Conservation (phyloP, 2,797 vertebrate species). For the Otolemur crassicaudatus region DNA sequence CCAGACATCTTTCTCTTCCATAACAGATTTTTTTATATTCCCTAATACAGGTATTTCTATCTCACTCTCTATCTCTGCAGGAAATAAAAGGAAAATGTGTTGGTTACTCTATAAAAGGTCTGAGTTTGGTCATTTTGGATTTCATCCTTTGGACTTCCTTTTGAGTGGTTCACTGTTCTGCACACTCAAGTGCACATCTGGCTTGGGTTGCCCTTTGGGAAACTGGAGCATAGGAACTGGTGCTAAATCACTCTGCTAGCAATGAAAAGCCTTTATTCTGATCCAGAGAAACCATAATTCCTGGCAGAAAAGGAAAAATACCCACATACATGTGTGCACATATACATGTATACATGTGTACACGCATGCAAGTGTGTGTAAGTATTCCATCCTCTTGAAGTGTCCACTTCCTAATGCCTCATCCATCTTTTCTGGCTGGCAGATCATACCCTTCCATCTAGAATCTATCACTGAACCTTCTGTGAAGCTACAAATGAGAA, state of each 20-base stretch:
- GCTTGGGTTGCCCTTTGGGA: too few relatives aligned
- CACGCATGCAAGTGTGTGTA: background rate
- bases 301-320: background rate
- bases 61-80: background rate
- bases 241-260: background rate
- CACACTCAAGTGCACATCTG: background rate
- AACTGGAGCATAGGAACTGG: background rate
- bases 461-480: background rate
- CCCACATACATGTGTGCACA: background rate
- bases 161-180: background rate
- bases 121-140: background rate
- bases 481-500: background rate
- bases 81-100: background rate
- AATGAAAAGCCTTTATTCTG: background rate
- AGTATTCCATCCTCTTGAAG: background rate
- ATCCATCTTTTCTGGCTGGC: background rate
- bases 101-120: background rate
- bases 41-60: background rate
- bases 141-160: background rate
- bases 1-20: background rate
- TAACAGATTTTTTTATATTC: background rate
- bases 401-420: background rate
- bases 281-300: background rate
- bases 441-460: background rate
- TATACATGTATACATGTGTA: fast-evolving